Percentiles rank a stretch among this genome's conserved stretches.
Evolutionary conservation across 2,113 vertebrate species (phyloP).

Genomic region (Nothocercus julius): DNA sequence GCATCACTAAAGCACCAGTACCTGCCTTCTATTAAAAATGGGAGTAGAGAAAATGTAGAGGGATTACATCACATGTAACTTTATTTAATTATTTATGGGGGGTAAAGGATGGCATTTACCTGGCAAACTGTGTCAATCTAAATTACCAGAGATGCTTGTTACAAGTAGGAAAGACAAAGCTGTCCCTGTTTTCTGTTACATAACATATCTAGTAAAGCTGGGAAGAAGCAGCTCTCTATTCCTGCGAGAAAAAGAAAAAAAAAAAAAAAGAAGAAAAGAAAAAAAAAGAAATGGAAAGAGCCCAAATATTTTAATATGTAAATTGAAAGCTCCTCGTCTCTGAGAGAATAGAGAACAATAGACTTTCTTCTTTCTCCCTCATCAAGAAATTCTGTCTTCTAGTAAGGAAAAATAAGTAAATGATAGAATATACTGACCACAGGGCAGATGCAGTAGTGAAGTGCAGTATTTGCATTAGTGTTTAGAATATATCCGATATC

Average conservation of each 20-base stretch:
- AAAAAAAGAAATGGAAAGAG: not conserved
- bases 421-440: not conserved
- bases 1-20: not conserved
- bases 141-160: not conserved
- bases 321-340: not conserved
- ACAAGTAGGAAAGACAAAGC: not conserved
- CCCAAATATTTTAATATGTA: not conserved
- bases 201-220: not conserved
- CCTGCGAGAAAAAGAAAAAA: too few relatives aligned
- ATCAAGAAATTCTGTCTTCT: not conserved
- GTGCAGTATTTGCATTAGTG: not conserved
- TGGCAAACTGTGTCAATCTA: not conserved
- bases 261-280: not conserved
- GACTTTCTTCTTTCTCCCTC: not conserved
- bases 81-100: not conserved
- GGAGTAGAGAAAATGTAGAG: not conserved
- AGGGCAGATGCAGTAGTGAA: not conserved
- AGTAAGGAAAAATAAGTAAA: not conserved
- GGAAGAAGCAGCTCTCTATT: not conserved
- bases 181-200: not conserved
- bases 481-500: not conserved
- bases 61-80: not conserved
- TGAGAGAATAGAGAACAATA: not conserved
- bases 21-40: not conserved
- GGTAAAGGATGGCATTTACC: not conserved